Evolutionary conservation across 2,797 vertebrate species (phyloP).

Genomic region (Rhinichthys osculus): DNA sequence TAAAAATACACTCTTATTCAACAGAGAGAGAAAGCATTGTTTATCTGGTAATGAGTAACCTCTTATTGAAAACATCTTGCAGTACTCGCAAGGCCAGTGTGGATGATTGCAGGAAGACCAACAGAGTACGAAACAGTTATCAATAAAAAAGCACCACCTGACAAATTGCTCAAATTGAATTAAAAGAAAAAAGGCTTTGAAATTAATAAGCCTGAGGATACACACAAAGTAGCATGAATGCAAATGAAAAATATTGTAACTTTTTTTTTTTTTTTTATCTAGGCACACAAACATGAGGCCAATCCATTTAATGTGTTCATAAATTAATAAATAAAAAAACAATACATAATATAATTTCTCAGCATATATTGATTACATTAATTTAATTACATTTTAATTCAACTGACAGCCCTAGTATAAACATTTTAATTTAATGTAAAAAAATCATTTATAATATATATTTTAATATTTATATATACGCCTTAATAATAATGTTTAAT

Average conservation of each 20-base stretch:
- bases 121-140: constrained; percentile 1
- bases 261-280: background rate
- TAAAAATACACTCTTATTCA: constrained; percentile 14
- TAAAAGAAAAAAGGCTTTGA: background rate
- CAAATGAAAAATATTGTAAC: background rate
- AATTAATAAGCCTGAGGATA: background rate
- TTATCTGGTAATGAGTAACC: constrained; percentile 23
- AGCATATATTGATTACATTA: background rate
- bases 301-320: background rate
- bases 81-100: constrained; percentile 21
- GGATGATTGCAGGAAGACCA: constrained; percentile 12
- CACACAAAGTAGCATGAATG: background rate
- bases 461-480: background rate
- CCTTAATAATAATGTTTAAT: background rate
- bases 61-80: constrained; percentile 32
- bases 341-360: background rate
- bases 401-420: background rate
- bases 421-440: background rate
- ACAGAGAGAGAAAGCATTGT: constrained; percentile 10
- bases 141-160: background rate
- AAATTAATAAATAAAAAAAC: background rate
- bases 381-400: background rate
- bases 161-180: background rate
- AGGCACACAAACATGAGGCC: background rate
- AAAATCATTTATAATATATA: background rate